Evolutionary conservation across 2,113 vertebrate species (phyloP).

Genomic region (Nycticorax nycticorax): DNA sequence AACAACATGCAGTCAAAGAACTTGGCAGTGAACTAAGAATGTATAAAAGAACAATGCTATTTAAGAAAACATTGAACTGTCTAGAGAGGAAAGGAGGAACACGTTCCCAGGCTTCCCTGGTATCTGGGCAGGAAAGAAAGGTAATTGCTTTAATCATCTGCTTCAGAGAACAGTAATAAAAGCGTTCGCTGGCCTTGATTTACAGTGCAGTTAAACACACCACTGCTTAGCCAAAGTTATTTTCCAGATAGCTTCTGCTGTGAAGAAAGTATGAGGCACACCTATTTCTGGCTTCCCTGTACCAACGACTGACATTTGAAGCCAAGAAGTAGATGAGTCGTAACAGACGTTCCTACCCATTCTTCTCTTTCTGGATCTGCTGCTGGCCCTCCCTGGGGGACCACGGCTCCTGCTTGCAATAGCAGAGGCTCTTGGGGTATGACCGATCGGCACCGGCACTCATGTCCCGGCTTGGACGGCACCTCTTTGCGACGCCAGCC

Average conservation of each 20-base stretch:
- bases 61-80: background rate
- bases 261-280: background rate
- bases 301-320: background rate
- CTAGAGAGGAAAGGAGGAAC: background rate
- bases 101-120: background rate
- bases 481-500: background rate
- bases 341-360: accelerated
- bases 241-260: background rate
- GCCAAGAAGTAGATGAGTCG: background rate
- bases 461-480: accelerated
- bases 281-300: background rate
- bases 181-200: background rate
- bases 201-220: background rate
- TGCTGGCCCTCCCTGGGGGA: background rate
- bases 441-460: accelerated
- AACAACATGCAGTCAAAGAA: background rate
- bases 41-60: background rate
- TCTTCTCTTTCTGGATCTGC: background rate
- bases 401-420: background rate
- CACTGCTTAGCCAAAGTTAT: background rate
- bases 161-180: background rate
- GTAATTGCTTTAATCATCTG: background rate
- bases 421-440: background rate
- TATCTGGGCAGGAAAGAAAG: background rate
- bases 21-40: background rate